These are phyloP conservation scores for Polyploca ridens DNA, from an alignment of 2,888 invertebrate genomes.

Conservation along the genomic window DNA sequence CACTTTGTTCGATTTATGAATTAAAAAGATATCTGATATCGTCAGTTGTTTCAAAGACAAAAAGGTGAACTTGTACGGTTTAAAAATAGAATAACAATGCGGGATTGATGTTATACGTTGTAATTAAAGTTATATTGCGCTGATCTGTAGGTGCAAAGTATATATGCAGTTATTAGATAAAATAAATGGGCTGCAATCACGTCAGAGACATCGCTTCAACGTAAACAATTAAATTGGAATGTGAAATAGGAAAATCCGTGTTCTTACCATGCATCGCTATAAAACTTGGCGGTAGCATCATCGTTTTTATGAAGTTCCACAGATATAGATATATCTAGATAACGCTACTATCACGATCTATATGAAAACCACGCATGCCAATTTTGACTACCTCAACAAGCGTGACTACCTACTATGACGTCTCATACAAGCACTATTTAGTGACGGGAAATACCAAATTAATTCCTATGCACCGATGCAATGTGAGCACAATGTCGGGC, in stretches of 20 bases:
- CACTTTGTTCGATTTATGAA: neutral
- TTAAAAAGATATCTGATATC: neutral
- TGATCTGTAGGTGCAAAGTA: neutral
- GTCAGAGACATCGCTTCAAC: neutral
- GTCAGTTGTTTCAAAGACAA: neutral
- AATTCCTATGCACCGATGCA: too few species aligned
- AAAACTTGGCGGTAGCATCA: neutral
- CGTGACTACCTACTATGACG: too few species aligned
- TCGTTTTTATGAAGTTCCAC: neutral
- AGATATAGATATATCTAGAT: too few species aligned
- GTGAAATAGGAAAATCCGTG: constrained; percentile 11
- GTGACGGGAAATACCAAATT: too few species aligned
- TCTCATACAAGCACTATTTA: too few species aligned
- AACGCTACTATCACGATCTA: too few species aligned
- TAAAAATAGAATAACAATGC: neutral
- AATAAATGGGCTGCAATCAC: neutral
- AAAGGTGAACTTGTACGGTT: neutral
- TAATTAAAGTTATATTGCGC: neutral
- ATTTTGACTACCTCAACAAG: too few species aligned
- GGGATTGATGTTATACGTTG: neutral
- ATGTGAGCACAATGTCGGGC: too few species aligned
- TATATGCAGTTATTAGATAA: neutral
- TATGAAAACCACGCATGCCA: too few species aligned
- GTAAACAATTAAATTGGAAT: constrained; percentile 11
- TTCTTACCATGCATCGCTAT: neutral